These are phyloP conservation scores for Gambelia wislizenii DNA, from an alignment of 2,797 vertebrate genomes.

Conservation along the genomic window DNA sequence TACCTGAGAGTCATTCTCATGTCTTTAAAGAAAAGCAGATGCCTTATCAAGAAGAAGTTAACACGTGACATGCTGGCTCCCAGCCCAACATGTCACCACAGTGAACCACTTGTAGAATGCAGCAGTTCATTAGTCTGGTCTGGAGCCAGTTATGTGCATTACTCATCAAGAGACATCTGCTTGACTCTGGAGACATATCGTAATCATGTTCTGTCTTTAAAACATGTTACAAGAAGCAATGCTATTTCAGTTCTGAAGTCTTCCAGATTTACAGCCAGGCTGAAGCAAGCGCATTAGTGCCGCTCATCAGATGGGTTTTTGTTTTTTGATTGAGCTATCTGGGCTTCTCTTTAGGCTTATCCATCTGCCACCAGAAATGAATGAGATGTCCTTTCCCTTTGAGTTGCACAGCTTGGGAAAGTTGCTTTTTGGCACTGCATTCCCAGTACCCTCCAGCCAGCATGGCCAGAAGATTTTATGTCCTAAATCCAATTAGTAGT, in stretches of 20 bases:
- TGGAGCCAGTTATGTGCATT: not conserved
- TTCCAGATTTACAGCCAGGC: not conserved
- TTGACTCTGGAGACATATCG: not conserved
- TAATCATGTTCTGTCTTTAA: not conserved
- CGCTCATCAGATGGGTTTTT: not conserved
- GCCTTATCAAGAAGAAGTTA: not conserved
- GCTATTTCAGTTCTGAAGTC: not conserved
- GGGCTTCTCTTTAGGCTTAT: not conserved
- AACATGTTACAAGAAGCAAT: not conserved
- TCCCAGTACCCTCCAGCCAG: no score
- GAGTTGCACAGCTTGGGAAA: no score
- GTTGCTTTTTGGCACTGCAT: no score
- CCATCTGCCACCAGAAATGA: not conserved
- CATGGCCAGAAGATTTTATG: no score
- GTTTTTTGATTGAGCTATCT: not conserved
- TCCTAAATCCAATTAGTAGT: no score
- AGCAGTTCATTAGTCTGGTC: not conserved
- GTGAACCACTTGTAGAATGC: not conserved
- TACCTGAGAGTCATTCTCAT: not conserved
- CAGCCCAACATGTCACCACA: constrained; percentile 11
- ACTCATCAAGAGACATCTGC: constrained; percentile 21
- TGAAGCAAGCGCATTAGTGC: not conserved
- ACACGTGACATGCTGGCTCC: not conserved
- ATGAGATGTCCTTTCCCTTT: not conserved
- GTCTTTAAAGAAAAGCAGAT: not conserved